phyloP scores from a whole-genome alignment of 2,797 vertebrate species.

The Myiotriccus ornatus region DNA sequence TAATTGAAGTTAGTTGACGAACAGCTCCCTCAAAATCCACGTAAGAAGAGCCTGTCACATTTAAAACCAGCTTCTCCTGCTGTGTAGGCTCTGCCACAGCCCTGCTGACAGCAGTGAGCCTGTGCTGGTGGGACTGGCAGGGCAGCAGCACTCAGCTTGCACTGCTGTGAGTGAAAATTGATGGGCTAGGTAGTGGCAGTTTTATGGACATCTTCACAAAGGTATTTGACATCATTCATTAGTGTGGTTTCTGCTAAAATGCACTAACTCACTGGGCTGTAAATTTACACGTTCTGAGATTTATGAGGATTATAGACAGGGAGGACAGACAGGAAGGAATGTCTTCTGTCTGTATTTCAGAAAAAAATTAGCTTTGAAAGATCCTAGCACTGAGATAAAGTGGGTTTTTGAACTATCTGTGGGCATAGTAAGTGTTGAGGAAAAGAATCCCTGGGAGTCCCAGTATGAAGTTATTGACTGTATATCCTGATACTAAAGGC shows the following conservation, averaged over 20 bases:
- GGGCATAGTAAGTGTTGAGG: background rate
- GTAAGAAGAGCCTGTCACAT: background rate
- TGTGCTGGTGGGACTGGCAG: background rate
- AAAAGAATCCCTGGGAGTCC: background rate
- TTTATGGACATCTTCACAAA: constrained; percentile 30
- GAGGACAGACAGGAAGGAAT: background rate
- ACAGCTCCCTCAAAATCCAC: background rate
- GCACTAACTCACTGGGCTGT: background rate
- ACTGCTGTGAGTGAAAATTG: background rate
- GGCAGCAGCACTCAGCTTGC: background rate
- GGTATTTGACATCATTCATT: constrained; percentile 27
- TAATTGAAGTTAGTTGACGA: background rate
- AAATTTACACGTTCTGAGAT: background rate
- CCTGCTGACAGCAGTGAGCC: background rate
- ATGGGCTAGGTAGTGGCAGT: background rate
- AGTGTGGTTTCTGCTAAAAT: constrained; percentile 13
- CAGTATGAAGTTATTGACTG: background rate
- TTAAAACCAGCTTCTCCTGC: background rate
- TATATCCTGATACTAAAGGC: background rate
- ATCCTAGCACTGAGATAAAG: background rate
- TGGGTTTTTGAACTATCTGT: background rate
- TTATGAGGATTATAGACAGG: background rate
- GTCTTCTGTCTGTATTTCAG: background rate
- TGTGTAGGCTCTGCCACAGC: background rate
- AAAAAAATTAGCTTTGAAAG: background rate